phyloP scores from a whole-genome alignment of 35 echinoderm and acorn worm genomes.

The Chiridota heheva region DNA sequence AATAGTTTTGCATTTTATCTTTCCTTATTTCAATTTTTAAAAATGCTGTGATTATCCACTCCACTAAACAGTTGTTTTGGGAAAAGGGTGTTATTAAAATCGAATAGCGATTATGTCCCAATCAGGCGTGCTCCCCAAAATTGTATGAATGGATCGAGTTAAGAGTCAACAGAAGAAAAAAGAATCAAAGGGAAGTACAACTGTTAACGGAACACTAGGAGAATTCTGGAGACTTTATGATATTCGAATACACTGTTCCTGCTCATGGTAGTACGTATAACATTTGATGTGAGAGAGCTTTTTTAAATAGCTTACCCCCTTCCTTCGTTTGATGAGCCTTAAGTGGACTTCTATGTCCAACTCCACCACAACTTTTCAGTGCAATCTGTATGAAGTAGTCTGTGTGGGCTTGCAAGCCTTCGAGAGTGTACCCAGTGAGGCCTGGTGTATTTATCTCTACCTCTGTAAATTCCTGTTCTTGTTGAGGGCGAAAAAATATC shows the following conservation, averaged over 20 bases:
- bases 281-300: not conserved
- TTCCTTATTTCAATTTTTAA: too few relatives aligned
- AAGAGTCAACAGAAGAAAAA: not conserved
- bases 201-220: not conserved
- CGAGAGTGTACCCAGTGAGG: slow-evolving; percentile 12
- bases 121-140: not conserved
- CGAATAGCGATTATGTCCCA: too few relatives aligned
- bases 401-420: slow-evolving; percentile 1
- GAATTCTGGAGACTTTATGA: not conserved
- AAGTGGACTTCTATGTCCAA: not conserved
- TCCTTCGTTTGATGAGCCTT: slow-evolving; percentile 14
- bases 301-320: slow-evolving; percentile 43
- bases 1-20: too few relatives aligned
- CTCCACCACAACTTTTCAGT: slow-evolving; percentile 42
- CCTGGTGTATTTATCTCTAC: not conserved
- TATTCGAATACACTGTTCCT: too few relatives aligned
- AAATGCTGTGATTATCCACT: too few relatives aligned
- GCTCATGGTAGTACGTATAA: not conserved
- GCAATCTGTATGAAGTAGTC: slow-evolving; percentile 27
- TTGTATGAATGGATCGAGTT: not conserved
- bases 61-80: too few relatives aligned
- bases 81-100: too few relatives aligned
- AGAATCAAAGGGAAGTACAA: not conserved
- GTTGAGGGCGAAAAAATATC: slow-evolving; percentile 4
- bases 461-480: not conserved